phyloP scores from a whole-genome alignment of 2,888 invertebrate species.

The Hydriomena furcata region DNA sequence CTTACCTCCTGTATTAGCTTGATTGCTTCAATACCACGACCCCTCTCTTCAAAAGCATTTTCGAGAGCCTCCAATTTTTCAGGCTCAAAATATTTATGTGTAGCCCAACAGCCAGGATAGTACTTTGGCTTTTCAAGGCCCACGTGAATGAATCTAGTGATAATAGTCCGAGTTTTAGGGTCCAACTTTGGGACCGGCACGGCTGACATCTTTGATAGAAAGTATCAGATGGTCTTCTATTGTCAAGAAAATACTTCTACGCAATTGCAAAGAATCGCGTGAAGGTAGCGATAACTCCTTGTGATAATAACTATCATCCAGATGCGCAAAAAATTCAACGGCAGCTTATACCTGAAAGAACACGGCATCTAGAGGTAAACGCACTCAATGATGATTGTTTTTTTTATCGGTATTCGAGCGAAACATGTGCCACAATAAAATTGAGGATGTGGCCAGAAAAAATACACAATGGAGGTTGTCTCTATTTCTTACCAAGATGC shows the following conservation, averaged over 20 bases:
- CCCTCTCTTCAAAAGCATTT: conserved; percentile 42
- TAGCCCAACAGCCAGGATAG: conserved; percentile 81
- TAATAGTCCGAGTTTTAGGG: conserved; percentile 59
- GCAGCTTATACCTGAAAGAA: conserved; percentile 52
- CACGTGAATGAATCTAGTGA: conserved; percentile 78
- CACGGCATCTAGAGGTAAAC: conserved; percentile 55
- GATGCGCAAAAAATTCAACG: conserved; percentile 35
- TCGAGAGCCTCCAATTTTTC: conserved; percentile 67
- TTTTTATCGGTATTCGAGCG: conserved; percentile 74
- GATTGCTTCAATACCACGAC: conserved; percentile 56
- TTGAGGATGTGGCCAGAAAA: conserved; percentile 82
- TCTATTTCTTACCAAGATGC: conserved; percentile 8
- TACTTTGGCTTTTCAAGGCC: conserved; percentile 81
- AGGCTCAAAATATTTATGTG: conserved; percentile 74
- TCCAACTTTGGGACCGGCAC: conserved; percentile 45
- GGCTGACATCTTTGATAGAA: conserved; percentile 53
- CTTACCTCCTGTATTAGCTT: conserved; percentile 65
- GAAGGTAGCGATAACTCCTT: conserved; percentile 35
- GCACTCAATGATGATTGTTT: conserved; percentile 54
- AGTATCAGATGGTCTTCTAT: conserved; percentile 26
- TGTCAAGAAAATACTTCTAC: conserved; percentile 15
- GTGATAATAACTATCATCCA: conserved; percentile 42
- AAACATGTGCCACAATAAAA: conserved; percentile 77
- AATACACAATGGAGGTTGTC: conserved; percentile 69
- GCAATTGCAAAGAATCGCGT: conserved; percentile 42